Conservation (phyloP, 2,888 invertebrate species). For the Lithophane socia region DNA sequence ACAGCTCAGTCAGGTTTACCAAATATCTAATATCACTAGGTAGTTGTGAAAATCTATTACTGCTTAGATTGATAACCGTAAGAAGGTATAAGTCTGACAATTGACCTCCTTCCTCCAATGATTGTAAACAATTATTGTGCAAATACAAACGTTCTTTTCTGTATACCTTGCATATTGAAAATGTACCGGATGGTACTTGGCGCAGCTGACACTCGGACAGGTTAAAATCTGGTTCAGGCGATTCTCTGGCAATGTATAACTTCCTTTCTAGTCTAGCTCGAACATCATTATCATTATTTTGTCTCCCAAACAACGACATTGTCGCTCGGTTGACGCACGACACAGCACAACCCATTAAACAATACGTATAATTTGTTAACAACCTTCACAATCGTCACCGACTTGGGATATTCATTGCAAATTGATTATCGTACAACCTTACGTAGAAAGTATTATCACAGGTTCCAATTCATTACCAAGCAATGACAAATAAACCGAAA, state of each 20-base stretch:
- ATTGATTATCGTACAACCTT: conserved; percentile 37
- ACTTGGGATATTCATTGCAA: conserved; percentile 69
- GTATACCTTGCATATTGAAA: conserved; percentile 95
- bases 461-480: conserved; percentile 31
- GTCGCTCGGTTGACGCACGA: conserved; percentile 82
- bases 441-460: conserved; percentile 26
- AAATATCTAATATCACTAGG: conserved; percentile 92
- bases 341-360: conserved; percentile 88
- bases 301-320: conserved; percentile 86
- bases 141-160: conserved; percentile 93
- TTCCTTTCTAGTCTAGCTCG: conserved; percentile 84
- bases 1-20: conserved; percentile 93
- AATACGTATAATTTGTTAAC: conserved; percentile 60
- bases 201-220: conserved; percentile 94
- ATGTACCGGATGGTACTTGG: conserved; percentile 94
- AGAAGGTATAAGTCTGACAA: conserved; percentile 93
- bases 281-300: conserved; percentile 74
- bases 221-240: conserved; percentile 95
- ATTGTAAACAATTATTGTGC: conserved; percentile 92
- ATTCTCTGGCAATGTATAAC: conserved; percentile 91
- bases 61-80: conserved; percentile 92
- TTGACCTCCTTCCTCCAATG: conserved; percentile 93
- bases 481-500: conserved; percentile 40
- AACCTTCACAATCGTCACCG: conserved; percentile 72
- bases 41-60: conserved; percentile 92